Percentiles rank a stretch among this genome's conserved stretches.
These are phyloP conservation scores for Tortrix viridana DNA, from an alignment of 2,888 invertebrate species.

Conservation along the genomic window DNA sequence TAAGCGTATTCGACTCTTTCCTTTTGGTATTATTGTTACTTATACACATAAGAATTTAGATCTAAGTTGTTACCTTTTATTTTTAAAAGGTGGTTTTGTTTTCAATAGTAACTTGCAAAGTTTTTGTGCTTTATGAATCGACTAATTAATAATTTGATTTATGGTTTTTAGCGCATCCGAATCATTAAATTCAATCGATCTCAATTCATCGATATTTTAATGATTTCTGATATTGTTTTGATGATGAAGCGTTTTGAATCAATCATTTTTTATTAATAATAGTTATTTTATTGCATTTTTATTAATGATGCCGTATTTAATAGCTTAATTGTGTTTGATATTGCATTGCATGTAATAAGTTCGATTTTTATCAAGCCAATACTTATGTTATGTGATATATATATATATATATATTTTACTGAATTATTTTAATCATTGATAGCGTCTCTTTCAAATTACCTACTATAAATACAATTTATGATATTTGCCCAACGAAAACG, in stretches of 20 bases:
- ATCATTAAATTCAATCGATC: conserved; percentile 36
- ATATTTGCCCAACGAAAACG: too few species aligned
- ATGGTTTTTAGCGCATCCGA: conserved; percentile 17
- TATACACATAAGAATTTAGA: too few species aligned
- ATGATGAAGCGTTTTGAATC: conserved; percentile 19
- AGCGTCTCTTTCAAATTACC: too few species aligned
- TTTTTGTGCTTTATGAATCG: conserved; percentile 24
- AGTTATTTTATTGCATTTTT: conserved; percentile 1
- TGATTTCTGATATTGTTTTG: conserved; percentile 25
- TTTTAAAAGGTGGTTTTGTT: neutral
- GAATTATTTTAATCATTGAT: too few species aligned
- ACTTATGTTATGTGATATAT: too few species aligned
- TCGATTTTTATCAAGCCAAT: too few species aligned
- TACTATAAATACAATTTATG: too few species aligned
- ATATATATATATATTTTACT: too few species aligned
- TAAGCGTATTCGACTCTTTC: too few species aligned
- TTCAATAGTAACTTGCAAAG: neutral
- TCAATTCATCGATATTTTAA: conserved; percentile 32
- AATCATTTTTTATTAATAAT: conserved; percentile 15
- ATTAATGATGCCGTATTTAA: conserved; percentile 11
- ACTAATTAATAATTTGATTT: conserved; percentile 28
- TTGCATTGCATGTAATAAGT: neutral
- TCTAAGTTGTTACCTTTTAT: too few species aligned
- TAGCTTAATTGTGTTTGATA: conserved; percentile 14
- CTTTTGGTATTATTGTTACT: too few species aligned